These are phyloP conservation scores for Pollimyrus isidori DNA, from an alignment of 2,113 vertebrate species.

Conservation along the genomic window DNA sequence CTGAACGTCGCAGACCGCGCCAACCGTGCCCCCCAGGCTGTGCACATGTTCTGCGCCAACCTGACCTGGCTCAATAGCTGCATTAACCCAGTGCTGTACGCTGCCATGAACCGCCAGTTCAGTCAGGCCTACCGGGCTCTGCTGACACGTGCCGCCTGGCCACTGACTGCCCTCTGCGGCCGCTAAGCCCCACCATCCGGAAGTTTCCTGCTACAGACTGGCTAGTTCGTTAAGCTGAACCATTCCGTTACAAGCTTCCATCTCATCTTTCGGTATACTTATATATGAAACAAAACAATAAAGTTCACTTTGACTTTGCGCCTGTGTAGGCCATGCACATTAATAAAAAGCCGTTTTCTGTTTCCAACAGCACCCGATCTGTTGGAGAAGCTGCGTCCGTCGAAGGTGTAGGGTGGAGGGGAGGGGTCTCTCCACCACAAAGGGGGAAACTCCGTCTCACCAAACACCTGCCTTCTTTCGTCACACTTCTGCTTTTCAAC, in stretches of 20 bases:
- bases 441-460: neutral
- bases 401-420: neutral
- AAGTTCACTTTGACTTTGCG: neutral
- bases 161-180: slow-evolving; percentile 39
- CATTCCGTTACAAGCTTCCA: neutral
- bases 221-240: neutral
- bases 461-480: neutral
- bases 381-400: neutral
- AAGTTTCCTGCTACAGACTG: neutral
- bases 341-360: neutral
- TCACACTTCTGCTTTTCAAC: neutral
- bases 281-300: too few species aligned
- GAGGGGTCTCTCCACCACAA: neutral
- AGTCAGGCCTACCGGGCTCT: slow-evolving; percentile 63
- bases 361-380: neutral
- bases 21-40: slow-evolving; percentile 55
- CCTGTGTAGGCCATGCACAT: neutral
- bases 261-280: too few species aligned
- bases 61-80: slow-evolving; percentile 82
- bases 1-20: slow-evolving; percentile 68
- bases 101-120: slow-evolving; percentile 78
- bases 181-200: neutral
- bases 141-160: slow-evolving; percentile 42
- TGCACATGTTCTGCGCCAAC: slow-evolving; percentile 77
- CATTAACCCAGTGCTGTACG: slow-evolving; percentile 78